phyloP scores from a whole-genome alignment of 92 coral and sea anemone genomes.

The Epizoanthus stellaris region DNA sequence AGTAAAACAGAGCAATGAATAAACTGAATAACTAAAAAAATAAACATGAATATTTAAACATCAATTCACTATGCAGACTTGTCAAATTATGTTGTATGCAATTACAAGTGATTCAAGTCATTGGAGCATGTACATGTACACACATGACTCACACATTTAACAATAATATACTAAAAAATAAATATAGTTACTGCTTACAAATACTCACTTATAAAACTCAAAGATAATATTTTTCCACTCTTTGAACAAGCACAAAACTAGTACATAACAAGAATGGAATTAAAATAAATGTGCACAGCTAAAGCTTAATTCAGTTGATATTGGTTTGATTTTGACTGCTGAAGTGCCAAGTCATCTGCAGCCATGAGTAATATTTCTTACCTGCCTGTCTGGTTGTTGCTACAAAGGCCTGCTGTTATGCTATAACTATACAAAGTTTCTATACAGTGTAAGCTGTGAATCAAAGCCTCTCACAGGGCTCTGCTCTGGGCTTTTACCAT shows the following conservation, averaged over 20 bases:
- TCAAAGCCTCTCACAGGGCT: neutral
- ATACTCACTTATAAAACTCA: neutral
- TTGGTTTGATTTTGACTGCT: neutral
- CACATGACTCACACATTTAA: conserved; percentile 1
- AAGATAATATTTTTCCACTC: neutral
- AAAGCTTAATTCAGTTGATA: neutral
- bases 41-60: neutral
- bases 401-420: neutral
- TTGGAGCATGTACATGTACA: conserved; percentile 23
- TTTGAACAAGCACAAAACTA: neutral
- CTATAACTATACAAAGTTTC: neutral
- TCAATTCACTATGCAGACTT: neutral
- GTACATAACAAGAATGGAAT: neutral
- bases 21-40: neutral
- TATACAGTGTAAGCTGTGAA: neutral
- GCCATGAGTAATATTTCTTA: neutral
- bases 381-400: neutral
- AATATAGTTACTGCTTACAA: conserved; percentile 3
- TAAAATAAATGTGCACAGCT: neutral
- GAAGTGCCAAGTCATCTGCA: conserved; percentile 3
- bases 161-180: conserved; percentile 21
- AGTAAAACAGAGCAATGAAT: neutral
- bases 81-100: conserved; percentile 1
- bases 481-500: too few relatives aligned
- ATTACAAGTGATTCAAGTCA: neutral